Conservation (phyloP, 2,888 invertebrate species). For the Cosmia pyralina region DNA sequence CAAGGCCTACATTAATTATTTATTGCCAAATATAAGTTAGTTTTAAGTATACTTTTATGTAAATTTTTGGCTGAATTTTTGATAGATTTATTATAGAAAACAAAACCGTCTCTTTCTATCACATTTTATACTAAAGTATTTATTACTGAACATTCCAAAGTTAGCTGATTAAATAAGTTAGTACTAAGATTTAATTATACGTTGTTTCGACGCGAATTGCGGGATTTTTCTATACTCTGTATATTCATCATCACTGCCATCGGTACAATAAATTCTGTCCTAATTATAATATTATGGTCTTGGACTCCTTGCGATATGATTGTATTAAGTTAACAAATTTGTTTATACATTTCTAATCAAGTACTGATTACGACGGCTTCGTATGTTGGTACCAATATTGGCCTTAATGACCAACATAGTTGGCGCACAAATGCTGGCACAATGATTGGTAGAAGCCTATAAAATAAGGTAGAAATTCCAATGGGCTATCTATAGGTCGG, state of each 20-base stretch:
- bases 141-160: conserved; percentile 63
- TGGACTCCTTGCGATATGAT: conserved; percentile 70
- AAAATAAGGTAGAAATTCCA: conserved; percentile 27
- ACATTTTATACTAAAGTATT: conserved; percentile 33
- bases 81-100: conserved; percentile 48
- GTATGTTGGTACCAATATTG: conserved; percentile 34
- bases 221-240: conserved; percentile 6
- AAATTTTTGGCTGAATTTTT: conserved; percentile 57
- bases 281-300: conserved; percentile 64
- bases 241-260: conserved; percentile 62
- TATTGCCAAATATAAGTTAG: conserved; percentile 65
- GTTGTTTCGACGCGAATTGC: conserved; percentile 32
- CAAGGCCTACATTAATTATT: conserved; percentile 73
- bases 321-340: conserved; percentile 41
- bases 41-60: conserved; percentile 56
- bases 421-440: conserved; percentile 49
- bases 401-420: conserved; percentile 36
- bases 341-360: conserved; percentile 25
- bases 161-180: conserved; percentile 54
- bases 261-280: conserved; percentile 41
- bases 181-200: conserved; percentile 45
- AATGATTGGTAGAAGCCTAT: conserved; percentile 35
- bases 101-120: conserved; percentile 34
- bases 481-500: conserved; percentile 31
- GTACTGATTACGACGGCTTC: conserved; percentile 40